A percentile compares a stretch with the other conserved stretches of the same genome.
phyloP scores from a whole-genome alignment of 2,797 vertebrate genomes.

The Cyclopterus lumpus region DNA sequence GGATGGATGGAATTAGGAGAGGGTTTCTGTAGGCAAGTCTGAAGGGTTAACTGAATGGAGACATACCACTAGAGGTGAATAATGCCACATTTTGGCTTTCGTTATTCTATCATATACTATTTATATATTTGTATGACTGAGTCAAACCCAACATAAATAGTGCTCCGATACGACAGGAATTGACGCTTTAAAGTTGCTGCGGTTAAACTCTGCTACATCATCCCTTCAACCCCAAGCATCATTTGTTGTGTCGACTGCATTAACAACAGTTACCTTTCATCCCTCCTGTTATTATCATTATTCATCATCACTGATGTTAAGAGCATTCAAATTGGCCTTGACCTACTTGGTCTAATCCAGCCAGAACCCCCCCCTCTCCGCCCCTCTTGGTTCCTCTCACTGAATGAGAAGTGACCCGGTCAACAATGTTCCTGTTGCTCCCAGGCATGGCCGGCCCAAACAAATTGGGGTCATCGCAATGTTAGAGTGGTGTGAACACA shows the following conservation, averaged over 20 bases:
- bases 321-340: slow-evolving; percentile 56
- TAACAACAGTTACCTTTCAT: slow-evolving; percentile 45
- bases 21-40: not conserved
- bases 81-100: not conserved
- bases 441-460: slow-evolving; percentile 55
- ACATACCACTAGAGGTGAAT: not conserved
- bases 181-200: slow-evolving; percentile 11
- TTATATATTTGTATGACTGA: not conserved
- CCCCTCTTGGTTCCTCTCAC: slow-evolving; percentile 51
- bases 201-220: slow-evolving; percentile 20
- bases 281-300: slow-evolving; percentile 45
- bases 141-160: no score
- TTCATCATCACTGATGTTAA: slow-evolving; percentile 31
- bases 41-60: not conserved
- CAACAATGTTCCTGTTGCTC: slow-evolving; percentile 66
- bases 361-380: not conserved
- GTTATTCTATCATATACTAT: not conserved
- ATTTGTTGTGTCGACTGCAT: slow-evolving; percentile 20
- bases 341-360: slow-evolving; percentile 16
- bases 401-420: slow-evolving; percentile 72
- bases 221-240: slow-evolving; percentile 3
- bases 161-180: not conserved
- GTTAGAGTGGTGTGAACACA: slow-evolving; percentile 45
- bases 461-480: slow-evolving; percentile 75
- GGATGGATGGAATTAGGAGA: no score